Base-by-base conservation (phyloP, 1,140 invertebrate genomes). In the Nylanderia fulva region DNA sequence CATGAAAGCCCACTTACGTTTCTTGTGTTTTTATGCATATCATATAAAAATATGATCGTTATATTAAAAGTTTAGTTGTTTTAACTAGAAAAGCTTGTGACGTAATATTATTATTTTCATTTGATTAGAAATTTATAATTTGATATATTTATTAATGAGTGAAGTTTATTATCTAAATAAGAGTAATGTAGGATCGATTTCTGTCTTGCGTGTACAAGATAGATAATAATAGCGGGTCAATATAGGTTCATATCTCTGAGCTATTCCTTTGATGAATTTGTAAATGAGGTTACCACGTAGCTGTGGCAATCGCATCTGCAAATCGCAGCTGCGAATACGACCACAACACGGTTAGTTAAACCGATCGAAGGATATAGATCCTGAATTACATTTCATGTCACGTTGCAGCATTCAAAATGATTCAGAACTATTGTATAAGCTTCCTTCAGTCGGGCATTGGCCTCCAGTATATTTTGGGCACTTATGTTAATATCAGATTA, bases 191-290 rank as follows among this genome's bases (percentile, higher is more conserved):
- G 18, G n/a, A 60, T 33, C 39, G 52, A 72, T 82, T 42, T 42
- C 33, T 80, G 33, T 27, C 15, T 39, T 39, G 54, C n/a, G 52
- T 61, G 13, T 33, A 33, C 13, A 60, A 72, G 36, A 36, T 27
- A 42, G 56, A 52, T 76, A 84, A 52, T 76, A 84, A 75, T 61
- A 48, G 36, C 15, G 3, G 36, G 15, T 42, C 45, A 69, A 18
- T 52, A 29, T n/a, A 63, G 21, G 15, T 27, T 29, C 71, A 52
- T 63, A 64, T 84, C 80, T 63, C 27, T 13, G 56, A 75, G 56
- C 58, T 61, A 63, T 89, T 77, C 77, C 84, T 88, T 89, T 88
- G 88, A 88, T 33, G 56, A 29, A 48, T 75, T 83, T 45, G 27
- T 77, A 88, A 88, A 83, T 82, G 54, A 86, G 86, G 83, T 89